Base-by-base conservation (phyloP, 2,113 vertebrate species). In the Menidia beryllina region DNA sequence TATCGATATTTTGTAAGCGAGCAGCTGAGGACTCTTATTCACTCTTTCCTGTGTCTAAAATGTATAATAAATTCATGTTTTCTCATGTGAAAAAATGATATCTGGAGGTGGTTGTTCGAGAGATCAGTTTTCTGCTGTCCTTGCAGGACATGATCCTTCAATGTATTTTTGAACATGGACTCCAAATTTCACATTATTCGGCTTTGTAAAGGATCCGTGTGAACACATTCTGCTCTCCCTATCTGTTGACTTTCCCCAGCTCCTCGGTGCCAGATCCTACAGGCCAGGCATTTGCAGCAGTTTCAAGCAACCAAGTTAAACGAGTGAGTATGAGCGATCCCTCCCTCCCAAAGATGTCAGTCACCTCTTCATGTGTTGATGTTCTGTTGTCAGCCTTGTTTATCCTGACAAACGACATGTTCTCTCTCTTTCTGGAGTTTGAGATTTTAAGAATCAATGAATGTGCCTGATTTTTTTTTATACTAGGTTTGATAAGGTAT, bases 241-340 rank as follows among this genome's bases (percentile, higher is more conserved):
- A 12, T 75, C 2, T 75, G 2, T 20, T 77, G 7, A 60, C 27
- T 57, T 48, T 47, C 1, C 39, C 24, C 74, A 97, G 97, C 17
- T 92, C 95, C 0, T 91, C 94, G 0, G 89, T 85, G 24, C 86
- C 93, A 1, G 91, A 93, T 10, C 91, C 93, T n/a, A 64, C 92
- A 73, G 80, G 92, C 83, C 93, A 95, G 2, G 91, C 88, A 68
- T 84, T 96, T 88, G 83, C 93, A 13, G 83, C 93, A 0, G 91
- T 90, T 66, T 88, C 94, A 39, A 84, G 94, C 34, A 95, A 82
- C 86, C 96, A 96, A 68, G 91, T 94, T 23, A 93, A 89, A 73
- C 91, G 89, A 69, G 93, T 94, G 53, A 91, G 91, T 89, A 13
- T 34, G 9, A 20, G 25, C 14, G 17, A 0, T 53, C 27, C 2